Percentiles rank a stretch among this genome's conserved stretches.
Evolutionary conservation across 1,140 invertebrate genomes (phyloP).

Genomic region (Drosophila auraria): DNA sequence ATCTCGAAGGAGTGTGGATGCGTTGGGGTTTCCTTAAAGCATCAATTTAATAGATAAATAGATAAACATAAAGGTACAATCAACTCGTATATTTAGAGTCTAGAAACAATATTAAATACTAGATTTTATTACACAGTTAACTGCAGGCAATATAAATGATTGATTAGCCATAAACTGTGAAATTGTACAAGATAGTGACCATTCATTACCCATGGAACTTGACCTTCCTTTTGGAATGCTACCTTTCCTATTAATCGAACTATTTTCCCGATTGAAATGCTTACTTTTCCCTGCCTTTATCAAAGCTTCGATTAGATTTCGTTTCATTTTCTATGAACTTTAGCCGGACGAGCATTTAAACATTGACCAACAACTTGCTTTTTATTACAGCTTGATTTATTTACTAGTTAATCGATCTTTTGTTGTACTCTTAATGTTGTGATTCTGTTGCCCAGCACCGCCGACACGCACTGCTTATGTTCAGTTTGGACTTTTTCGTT

Average conservation of each 20-base stretch:
- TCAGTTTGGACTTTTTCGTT: constrained; percentile 35
- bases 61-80: too few relatives aligned
- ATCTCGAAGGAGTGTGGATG: neutral
- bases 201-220: constrained; percentile 9
- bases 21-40: neutral
- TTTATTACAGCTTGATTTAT: constrained; percentile 39
- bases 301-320: constrained; percentile 32
- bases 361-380: constrained; percentile 23
- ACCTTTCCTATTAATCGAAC: constrained; percentile 12
- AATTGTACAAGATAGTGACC: neutral
- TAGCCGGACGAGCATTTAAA: too few relatives aligned
- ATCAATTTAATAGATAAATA: neutral
- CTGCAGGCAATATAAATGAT: neutral
- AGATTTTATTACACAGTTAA: neutral
- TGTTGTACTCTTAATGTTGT: constrained; percentile 56
- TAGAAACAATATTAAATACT: too few relatives aligned
- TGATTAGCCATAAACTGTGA: constrained; percentile 1
- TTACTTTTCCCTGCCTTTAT: constrained; percentile 31
- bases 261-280: constrained; percentile 21
- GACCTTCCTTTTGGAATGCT: constrained; percentile 5
- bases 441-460: constrained; percentile 51
- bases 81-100: too few relatives aligned
- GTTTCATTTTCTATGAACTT: neutral
- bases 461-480: constrained; percentile 28
- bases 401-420: constrained; percentile 22